phyloP scores from a whole-genome alignment of 2,888 invertebrate genomes.

The Theretra japonica region DNA sequence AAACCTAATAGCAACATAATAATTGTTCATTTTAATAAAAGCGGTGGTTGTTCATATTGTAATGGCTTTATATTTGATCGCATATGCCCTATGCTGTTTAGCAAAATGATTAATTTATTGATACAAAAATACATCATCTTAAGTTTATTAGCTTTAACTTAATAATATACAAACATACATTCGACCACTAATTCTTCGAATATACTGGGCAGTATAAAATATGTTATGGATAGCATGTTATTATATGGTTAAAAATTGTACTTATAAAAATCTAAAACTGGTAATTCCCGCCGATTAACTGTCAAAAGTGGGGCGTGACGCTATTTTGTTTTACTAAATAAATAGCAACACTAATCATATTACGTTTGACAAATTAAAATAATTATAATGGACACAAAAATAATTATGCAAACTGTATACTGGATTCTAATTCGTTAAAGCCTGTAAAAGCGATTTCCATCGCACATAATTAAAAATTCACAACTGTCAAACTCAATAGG shows the following conservation, averaged over 20 bases:
- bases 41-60: background rate
- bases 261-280: too few relatives aligned
- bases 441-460: background rate
- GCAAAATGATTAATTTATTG: background rate
- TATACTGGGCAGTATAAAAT: background rate
- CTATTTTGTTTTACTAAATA: background rate
- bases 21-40: background rate
- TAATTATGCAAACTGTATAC: too few relatives aligned
- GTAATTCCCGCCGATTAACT: background rate
- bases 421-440: too few relatives aligned
- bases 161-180: background rate
- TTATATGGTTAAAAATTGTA: too few relatives aligned
- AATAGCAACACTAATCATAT: background rate
- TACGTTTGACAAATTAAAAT: background rate
- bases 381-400: background rate
- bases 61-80: background rate
- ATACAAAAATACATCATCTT: background rate
- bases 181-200: background rate
- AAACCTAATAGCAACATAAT: slow-evolving; percentile 14
- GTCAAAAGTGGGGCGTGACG: background rate
- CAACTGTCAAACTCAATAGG: slow-evolving; percentile 19
- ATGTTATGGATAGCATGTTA: background rate
- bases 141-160: background rate
- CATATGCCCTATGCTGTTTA: too few relatives aligned
- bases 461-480: background rate